Evolutionary conservation across 2,797 vertebrate genomes (phyloP), one percentile per base, ranked within the genome.

Genomic region (Eulemur rubriventer): DNA sequence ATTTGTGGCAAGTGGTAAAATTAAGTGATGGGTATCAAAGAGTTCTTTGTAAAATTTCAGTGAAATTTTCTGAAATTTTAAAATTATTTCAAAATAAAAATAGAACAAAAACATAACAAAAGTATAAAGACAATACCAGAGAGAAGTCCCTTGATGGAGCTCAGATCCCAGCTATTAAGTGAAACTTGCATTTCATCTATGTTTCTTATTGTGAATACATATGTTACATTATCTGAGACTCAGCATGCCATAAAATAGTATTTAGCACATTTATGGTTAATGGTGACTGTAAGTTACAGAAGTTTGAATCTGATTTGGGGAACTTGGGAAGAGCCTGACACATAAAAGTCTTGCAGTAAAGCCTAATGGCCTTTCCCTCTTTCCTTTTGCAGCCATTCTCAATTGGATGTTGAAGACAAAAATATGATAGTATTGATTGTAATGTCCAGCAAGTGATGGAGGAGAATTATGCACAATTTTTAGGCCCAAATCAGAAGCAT

Each of bases 1-100:
- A 69, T 41, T 41, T 41, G 30, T 89, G 35, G 67, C 17, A 57
- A 89, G n/a, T 76, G 35, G 28, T 30, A 92, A 76, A 82, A 82
- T 9, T n/a, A 28, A 70, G 28, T 84, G 33, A 61, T 55, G 28
- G 20, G 22, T 87, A 43, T 30, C 28, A 90, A 87, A 48, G 13
- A 65, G 18, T 35, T 88, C n/a, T 89, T 85, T 73, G n/a, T 70
- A 48, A 57, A 24, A 85, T 35, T 89, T 87, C 35, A 41, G 20
- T 69, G 35, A 83, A 72, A 72, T 57, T 76, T 70, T 79, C 78
- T 84, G 57, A 80, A 33, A 89, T 48, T 69, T 55, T 52, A 22
- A 43, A 80, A 69, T 59, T 75, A 57, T 84, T 89, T 78, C n/a
- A 81, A 85, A 87, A 67, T 75, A 80, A 89, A 61, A 89, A 76